These are phyloP conservation scores for Drosophila subquinaria DNA, from an alignment of 2,888 invertebrate genomes.

Conservation along the genomic window DNA sequence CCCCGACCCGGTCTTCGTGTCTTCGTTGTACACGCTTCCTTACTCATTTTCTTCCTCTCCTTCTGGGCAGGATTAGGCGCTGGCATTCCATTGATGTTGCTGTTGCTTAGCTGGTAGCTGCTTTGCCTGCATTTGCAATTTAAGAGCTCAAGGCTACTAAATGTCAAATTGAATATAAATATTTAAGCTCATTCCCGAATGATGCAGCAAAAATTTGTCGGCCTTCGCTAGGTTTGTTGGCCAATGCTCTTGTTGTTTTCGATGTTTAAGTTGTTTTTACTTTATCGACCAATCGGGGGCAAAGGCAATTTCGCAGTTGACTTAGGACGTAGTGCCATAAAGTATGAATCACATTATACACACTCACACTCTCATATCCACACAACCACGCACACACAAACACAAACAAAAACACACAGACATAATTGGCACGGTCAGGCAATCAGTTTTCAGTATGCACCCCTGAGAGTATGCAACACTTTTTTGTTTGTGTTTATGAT, in stretches of 20 bases:
- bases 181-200: conserved; percentile 61
- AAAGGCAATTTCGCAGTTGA: conserved; percentile 71
- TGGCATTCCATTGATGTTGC: conserved; percentile 22
- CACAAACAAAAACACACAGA: not conserved
- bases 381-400: not conserved
- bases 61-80: conserved; percentile 33
- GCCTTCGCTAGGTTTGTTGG: conserved; percentile 22
- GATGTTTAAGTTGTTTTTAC: conserved; percentile 18
- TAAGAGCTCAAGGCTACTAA: conserved; percentile 60
- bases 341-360: conserved; percentile 60
- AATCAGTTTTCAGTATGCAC: conserved; percentile 19
- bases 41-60: not conserved
- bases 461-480: conserved; percentile 39
- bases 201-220: conserved; percentile 62
- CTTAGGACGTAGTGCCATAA: conserved; percentile 68
- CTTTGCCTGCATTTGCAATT: conserved; percentile 47
- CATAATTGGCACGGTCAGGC: conserved; percentile 24
- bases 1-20: not conserved
- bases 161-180: conserved; percentile 76
- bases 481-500: conserved; percentile 12
- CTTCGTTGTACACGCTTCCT: conserved; percentile 29
- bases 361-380: not conserved
- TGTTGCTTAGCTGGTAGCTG: conserved; percentile 14
- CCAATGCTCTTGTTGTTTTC: conserved; percentile 3
- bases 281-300: conserved; percentile 61